These are phyloP conservation scores for Cossypha caffra DNA, from an alignment of 2,797 vertebrate genomes.

Conservation along the genomic window DNA sequence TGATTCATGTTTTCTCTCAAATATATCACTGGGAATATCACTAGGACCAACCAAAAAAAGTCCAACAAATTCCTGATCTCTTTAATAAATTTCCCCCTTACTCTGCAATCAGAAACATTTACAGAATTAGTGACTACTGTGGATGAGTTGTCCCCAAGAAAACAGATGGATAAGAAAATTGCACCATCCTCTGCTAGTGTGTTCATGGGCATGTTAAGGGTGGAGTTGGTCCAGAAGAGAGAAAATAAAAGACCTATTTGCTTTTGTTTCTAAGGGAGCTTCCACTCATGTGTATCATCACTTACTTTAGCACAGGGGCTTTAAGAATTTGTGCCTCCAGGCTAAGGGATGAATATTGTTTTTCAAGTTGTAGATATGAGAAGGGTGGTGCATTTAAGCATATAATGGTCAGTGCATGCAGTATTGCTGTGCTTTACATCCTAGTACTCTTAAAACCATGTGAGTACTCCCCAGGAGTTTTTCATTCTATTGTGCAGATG, in stretches of 20 bases:
- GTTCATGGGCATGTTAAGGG: background rate
- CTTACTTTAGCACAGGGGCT: background rate
- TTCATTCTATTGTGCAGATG: background rate
- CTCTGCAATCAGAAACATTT: slow-evolving; percentile 15
- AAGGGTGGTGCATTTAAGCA: background rate
- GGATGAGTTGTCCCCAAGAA: background rate
- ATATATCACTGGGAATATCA: background rate
- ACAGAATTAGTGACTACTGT: background rate
- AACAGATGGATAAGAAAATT: background rate
- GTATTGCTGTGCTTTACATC: background rate
- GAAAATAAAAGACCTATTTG: background rate
- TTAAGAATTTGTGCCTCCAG: background rate
- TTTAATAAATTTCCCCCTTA: background rate
- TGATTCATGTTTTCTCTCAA: background rate
- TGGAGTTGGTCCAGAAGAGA: background rate
- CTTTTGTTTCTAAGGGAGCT: slow-evolving; percentile 56
- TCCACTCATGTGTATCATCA: background rate
- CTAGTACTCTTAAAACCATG: background rate
- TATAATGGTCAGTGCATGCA: background rate
- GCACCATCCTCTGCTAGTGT: background rate
- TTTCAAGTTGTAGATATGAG: background rate
- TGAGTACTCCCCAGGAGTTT: background rate
- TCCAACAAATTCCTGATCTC: background rate
- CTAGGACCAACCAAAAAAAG: background rate
- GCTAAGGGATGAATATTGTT: background rate